Base-by-base conservation (phyloP, 2,888 invertebrate species). In the Aphidoletes aphidimyza region DNA sequence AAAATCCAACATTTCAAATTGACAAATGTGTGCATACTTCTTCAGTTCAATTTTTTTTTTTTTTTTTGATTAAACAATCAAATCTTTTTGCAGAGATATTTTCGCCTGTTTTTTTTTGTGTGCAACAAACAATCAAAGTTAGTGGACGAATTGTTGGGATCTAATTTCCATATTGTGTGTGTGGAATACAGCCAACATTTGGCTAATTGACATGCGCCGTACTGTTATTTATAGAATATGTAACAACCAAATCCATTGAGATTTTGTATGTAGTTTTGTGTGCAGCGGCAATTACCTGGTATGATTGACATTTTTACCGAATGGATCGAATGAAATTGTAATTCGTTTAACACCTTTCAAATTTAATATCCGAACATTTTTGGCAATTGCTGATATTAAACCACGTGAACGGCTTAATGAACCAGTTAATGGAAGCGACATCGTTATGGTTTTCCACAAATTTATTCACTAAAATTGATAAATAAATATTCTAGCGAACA, bases 301-400 rank as follows among this genome's bases (percentile, higher is more conserved):
- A 83, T 91, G 92, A 86, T 90, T 91, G 85, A 94, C 93, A 90
- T 94, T 93, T 87, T 93, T 91, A 87, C 93, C 92, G 89, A 97
- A 97, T 5, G 97, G 97, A 91, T 97, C 97, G 88, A 97, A 96
- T 90, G 94, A 93, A 84, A 96, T 93, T 84, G 93, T 92, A 85
- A 97, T 92, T 89, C 93, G 92, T 87, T 94, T 94, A 0, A 95
- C 94, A 78, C 95, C 95, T 89, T 95, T 95, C 85, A 97, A 91
- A 91, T 94, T 95, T 14, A 97, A 89, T 86, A 89, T 87, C 88
- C 91, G 93, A 84, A 96, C 87, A 89, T 96, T 94, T 90, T 95
- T 94, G 84, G 90, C 90, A 87, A 96, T 94, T 78, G 95, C 95
- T 87, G 94, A 93, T 84, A 93, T 91, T 85, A 95, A 87, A 86